Base-by-base conservation (phyloP, 1,140 invertebrate genomes). In the Halictus rubicundus region DNA sequence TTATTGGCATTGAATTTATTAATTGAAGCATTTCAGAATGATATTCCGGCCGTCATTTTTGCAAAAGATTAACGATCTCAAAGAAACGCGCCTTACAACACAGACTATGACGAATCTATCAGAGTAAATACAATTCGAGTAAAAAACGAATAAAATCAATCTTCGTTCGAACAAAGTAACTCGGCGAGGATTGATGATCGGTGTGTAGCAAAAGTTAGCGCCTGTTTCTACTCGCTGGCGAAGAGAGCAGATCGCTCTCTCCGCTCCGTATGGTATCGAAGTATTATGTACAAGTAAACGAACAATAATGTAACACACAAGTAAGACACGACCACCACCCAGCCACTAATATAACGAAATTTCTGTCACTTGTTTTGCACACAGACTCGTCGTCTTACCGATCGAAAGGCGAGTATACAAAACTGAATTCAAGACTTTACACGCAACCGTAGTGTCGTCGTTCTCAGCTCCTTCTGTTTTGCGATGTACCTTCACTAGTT, bases 321-420 rank as follows among this genome's bases (percentile, higher is more conserved):
- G 37, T 73, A 79, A 52, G 12, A 60, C 78, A 79, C 71, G 16
- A 63, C 14, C 59, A 61, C 87, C 78, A 88, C 84, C 64, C 68
- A 68, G 21, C 85, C 86, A 92, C 89, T 92, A 92, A 92, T 91
- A 77, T 83, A 82, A 90, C 81, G 42, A 66, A 90, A 90, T 91
- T 91, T 90, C 73, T 88, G 77, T 88, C 84, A 87, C 82, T 91
- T 90, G 79, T 88, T 91, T 88, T 88, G 89, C 92, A 92, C 89
- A 92, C 91, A 93, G 92, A 89, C 87, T 92, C 84, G 84, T 70
- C 89, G 92, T 93, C 74, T 87, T 90, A 79, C 90, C 92, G 89
- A 79, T 93, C 82, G 88, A 89, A 86, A 92, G 92, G 92, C 92
- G 92, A 93, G 92, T 93, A 93, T 92, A 88, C 65, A 76, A 82